A percentile compares a stretch with the other conserved stretches of the same genome.
Evolutionary conservation across 2,113 vertebrate species (phyloP).

Genomic region (Chaetodon auriga): DNA sequence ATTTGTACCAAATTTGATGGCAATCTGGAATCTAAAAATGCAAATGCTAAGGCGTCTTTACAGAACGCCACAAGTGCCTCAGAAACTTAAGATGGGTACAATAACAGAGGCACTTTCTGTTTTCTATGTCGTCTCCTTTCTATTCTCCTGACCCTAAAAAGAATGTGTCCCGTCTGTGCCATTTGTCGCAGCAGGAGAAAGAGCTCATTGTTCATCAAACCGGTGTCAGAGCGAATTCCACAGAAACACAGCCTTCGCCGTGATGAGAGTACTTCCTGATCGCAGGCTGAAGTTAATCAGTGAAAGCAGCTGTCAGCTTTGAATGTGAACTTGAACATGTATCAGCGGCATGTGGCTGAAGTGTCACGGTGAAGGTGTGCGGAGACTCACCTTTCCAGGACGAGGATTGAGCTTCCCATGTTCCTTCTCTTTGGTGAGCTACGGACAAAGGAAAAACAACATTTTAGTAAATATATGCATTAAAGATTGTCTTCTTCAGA

Average conservation of each 20-base stretch:
- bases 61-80: too few species aligned
- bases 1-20: not conserved
- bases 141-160: not conserved
- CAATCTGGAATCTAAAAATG: not conserved
- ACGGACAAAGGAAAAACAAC: conserved; percentile 32
- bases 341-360: not conserved
- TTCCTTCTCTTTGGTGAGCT: conserved; percentile 87
- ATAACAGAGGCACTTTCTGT: not conserved
- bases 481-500: not conserved
- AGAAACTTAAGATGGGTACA: not conserved
- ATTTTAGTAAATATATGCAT: not conserved
- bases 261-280: not conserved
- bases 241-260: not conserved
- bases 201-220: not conserved
- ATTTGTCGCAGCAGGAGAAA: not conserved
- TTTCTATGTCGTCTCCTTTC: not conserved
- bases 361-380: too few species aligned
- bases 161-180: not conserved
- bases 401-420: conserved; percentile 90
- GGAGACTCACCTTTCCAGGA: conserved; percentile 92
- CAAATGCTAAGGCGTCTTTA: not conserved
- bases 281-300: not conserved
- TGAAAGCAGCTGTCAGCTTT: not conserved
- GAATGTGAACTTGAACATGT: not conserved
- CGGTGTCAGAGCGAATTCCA: not conserved